Conservation (phyloP, 2,113 vertebrate species). For the Serinus canaria region DNA sequence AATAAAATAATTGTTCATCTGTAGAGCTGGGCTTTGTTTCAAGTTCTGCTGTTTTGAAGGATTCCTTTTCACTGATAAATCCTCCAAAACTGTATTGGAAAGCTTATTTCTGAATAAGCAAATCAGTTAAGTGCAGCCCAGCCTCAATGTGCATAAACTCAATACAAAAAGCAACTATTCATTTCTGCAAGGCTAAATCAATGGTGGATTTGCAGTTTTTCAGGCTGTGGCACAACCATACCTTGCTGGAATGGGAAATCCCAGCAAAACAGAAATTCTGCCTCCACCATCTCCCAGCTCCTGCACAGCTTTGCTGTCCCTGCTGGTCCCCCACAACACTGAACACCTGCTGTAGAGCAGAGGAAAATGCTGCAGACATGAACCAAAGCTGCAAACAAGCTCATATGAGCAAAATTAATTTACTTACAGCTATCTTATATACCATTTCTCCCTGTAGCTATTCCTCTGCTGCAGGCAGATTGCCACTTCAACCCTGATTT, state of each 20-base stretch:
- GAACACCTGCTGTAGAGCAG: background rate
- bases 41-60: background rate
- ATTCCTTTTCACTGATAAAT: background rate
- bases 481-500: background rate
- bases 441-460: background rate
- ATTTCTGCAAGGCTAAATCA: background rate
- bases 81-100: background rate
- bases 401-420: constrained; percentile 33
- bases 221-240: background rate
- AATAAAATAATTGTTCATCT: background rate
- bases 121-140: background rate
- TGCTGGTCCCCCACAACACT: background rate
- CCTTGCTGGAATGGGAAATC: background rate
- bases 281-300: background rate
- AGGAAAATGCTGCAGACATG: background rate
- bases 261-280: background rate
- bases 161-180: background rate
- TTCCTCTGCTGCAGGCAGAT: background rate
- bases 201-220: background rate
- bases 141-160: background rate
- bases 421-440: constrained; percentile 15
- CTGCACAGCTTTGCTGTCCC: background rate
- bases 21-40: background rate
- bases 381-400: constrained; percentile 22
- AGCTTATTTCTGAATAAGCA: background rate